These are phyloP conservation scores for Acrocephalus arundinaceus DNA, from an alignment of 2,113 vertebrate genomes.

Conservation along the genomic window DNA sequence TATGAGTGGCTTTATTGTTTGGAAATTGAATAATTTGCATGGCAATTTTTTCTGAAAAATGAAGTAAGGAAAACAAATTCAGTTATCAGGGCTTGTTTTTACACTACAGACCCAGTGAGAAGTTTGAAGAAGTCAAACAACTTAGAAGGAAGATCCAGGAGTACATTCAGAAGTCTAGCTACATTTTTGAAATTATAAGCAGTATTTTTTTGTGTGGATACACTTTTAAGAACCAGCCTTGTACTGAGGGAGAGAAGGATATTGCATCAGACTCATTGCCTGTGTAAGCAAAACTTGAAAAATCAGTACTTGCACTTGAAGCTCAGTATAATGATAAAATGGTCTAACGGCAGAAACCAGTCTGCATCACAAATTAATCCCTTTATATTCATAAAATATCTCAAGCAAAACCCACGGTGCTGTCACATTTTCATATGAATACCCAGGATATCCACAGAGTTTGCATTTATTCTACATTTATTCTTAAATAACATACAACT, in stretches of 20 bases:
- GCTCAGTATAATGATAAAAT: not conserved
- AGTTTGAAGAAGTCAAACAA: not conserved
- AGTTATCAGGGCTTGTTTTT: not conserved
- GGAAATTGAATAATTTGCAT: not conserved
- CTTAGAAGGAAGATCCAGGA: not conserved
- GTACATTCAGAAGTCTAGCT: not conserved
- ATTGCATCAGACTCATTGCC: not conserved
- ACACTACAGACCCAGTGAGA: not conserved
- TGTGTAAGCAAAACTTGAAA: not conserved
- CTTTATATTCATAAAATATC: constrained; percentile 16
- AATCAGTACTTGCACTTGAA: not conserved
- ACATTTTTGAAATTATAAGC: not conserved
- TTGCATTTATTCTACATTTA: not conserved
- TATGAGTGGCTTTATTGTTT: not conserved
- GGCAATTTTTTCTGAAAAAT: not conserved
- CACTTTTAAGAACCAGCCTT: not conserved
- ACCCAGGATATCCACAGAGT: not conserved
- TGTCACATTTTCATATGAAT: constrained; percentile 33
- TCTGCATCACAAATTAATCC: constrained; percentile 5
- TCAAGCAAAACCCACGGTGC: not conserved
- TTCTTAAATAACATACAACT: constrained; percentile 10
- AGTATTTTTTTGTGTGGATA: not conserved
- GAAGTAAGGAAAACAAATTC: not conserved
- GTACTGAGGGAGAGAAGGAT: not conserved
- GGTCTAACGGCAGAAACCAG: not conserved